Percentiles rank a stretch among this genome's conserved stretches.
Evolutionary conservation across 2,888 invertebrate species (phyloP).

Genomic region (Lydus trimaculatus): DNA sequence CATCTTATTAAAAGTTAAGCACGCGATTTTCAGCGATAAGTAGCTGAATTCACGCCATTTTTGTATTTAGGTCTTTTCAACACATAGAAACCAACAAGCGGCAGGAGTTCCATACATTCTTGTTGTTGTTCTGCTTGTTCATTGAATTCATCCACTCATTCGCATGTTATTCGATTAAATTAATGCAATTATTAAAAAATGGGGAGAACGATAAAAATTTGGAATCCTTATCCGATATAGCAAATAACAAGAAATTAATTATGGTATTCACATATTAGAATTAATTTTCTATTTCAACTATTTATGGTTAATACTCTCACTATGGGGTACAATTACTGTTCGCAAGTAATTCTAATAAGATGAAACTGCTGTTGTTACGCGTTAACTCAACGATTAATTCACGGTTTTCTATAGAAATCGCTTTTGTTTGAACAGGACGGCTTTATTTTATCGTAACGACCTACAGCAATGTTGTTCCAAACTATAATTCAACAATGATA

Average conservation of each 20-base stretch:
- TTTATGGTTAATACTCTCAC: constrained; percentile 21
- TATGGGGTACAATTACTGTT: constrained; percentile 38
- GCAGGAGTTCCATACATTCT: constrained; percentile 36
- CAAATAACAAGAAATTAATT: not conserved
- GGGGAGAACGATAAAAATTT: too few species aligned
- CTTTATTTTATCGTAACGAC: not conserved
- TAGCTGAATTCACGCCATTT: constrained; percentile 54
- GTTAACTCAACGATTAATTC: constrained; percentile 40
- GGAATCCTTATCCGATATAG: too few species aligned
- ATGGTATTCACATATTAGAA: not conserved
- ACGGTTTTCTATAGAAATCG: constrained; percentile 36
- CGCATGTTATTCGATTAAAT: not conserved
- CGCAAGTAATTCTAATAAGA: constrained; percentile 32
- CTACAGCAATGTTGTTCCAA: not conserved
- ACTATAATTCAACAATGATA: not conserved
- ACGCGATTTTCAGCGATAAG: constrained; percentile 57
- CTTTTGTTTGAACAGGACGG: constrained; percentile 16
- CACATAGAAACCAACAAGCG: constrained; percentile 33
- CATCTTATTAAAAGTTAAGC: constrained; percentile 58
- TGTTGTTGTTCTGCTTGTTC: too few species aligned
- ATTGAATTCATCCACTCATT: not conserved
- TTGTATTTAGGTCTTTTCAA: constrained; percentile 38
- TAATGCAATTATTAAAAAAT: too few species aligned
- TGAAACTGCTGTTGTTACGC: constrained; percentile 39
- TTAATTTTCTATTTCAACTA: not conserved